Evolutionary conservation across 2,113 vertebrate genomes (phyloP), one percentile per base, ranked within the genome.

Genomic region (Brienomyrus brachyistius): DNA sequence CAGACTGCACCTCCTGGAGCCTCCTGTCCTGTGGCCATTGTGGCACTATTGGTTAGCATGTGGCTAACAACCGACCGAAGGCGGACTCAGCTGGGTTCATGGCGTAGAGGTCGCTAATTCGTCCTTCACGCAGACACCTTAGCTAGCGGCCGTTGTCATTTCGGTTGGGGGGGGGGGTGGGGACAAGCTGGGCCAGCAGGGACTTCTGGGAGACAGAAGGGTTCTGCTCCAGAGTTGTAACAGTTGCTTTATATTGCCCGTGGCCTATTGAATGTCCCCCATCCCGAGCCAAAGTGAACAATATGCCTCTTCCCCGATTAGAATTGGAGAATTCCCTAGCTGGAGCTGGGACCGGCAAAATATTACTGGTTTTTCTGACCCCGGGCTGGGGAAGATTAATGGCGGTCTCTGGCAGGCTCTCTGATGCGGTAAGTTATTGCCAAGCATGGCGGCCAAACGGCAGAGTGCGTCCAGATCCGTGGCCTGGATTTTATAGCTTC

Each of bases 1-100:
- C 10, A 3, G 11, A 51, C 50, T 51, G n/a, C 40, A 5, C 50
- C 48, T 50, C 48, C 48, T 50, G 48, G 48, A 50, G 48, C 48
- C 45, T 1, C 23, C 48, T 89, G 40, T 54, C 80, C 52, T 31
- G 21, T 15, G 40, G 48, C 47, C 8, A 15, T 6, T 35, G 35
- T 43, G 45, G 50, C 13, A 70, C 85, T 90, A 66, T 87, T 45
- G n/a, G 62, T 52, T 91, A 62, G 83, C 51, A 50, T 88, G 89
- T 10, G 82, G 70, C 91, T 90, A 91, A 90, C 86, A 87, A 87
- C 90, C n/a, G 40, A 45, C 80, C 89, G 90, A 92, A 90, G 88
- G 40, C 31, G 45, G 74, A 89, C 83, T 88, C 88, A 0, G n/a
- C 48, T 52, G 89, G 40, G 90, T 87, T 92, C 54, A 84, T n/a